Conservation (phyloP, 2,113 vertebrate genomes). For the Chamaea fasciata region DNA sequence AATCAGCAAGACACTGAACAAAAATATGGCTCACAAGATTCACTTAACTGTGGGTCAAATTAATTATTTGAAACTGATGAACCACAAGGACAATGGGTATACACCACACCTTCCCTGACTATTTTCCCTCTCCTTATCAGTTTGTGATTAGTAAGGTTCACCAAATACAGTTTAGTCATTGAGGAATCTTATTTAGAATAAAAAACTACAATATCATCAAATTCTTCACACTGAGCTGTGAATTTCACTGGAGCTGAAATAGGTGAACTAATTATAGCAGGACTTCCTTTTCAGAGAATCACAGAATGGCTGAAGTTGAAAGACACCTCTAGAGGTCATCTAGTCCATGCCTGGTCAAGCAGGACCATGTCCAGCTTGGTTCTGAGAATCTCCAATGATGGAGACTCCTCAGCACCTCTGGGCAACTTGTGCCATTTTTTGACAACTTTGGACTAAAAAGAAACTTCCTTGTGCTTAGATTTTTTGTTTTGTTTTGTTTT, state of each 20-base stretch:
- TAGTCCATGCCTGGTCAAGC: neutral
- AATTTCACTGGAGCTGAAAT: neutral
- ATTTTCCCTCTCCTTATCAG: neutral
- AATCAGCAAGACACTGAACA: neutral
- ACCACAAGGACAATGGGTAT: neutral
- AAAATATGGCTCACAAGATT: neutral
- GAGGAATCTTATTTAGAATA: neutral
- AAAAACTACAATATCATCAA: neutral
- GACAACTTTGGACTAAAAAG: neutral
- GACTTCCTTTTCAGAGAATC: neutral
- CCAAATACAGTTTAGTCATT: neutral
- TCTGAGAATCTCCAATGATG: neutral
- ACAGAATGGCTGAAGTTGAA: neutral
- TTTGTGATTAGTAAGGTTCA: neutral
- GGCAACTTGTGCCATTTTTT: neutral
- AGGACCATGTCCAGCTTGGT: neutral
- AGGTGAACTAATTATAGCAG: neutral
- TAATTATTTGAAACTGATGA: neutral
- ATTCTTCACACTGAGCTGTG: neutral
- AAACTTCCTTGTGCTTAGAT: neutral
- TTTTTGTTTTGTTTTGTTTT: neutral
- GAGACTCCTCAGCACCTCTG: neutral
- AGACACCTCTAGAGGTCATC: neutral
- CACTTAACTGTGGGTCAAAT: neutral
- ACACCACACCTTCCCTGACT: rapidly evolving